Evolutionary conservation across 2,113 vertebrate species (phyloP).

Genomic region (Prinia subflava): DNA sequence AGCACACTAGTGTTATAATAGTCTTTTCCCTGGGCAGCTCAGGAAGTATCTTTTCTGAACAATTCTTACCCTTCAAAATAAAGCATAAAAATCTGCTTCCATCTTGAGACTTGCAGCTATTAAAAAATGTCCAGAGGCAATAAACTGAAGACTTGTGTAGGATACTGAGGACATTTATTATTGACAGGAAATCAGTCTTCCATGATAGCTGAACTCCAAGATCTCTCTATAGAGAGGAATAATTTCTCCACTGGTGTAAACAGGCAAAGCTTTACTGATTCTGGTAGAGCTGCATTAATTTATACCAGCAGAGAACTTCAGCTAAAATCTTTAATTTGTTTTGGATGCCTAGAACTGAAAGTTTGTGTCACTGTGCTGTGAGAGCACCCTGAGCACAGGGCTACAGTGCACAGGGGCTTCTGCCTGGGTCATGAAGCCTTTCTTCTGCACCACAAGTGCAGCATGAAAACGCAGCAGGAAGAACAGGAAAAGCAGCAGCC

Average conservation of each 20-base stretch:
- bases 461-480: not conserved
- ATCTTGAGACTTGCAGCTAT: conserved; percentile 47
- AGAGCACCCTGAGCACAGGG: not conserved
- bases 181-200: conserved; percentile 58
- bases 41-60: conserved; percentile 32
- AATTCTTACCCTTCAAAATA: conserved; percentile 58
- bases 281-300: not conserved
- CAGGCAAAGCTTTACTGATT: not conserved
- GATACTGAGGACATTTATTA: conserved; percentile 55
- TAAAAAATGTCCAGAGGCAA: conserved; percentile 58
- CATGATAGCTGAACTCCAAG: conserved; percentile 10
- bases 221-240: not conserved
- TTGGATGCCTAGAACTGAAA: not conserved
- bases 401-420: not conserved
- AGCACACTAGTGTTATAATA: conserved; percentile 24
- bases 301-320: not conserved
- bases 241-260: conserved; percentile 15
- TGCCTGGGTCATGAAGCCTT: not conserved
- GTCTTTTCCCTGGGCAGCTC: conserved; percentile 36
- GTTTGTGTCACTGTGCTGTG: not conserved
- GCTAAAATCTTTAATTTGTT: not conserved
- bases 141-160: conserved; percentile 49
- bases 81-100: conserved; percentile 47
- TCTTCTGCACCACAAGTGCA: not conserved
- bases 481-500: not conserved